Conservation (phyloP, 2,888 invertebrate genomes). For the Cantharis rufa region DNA sequence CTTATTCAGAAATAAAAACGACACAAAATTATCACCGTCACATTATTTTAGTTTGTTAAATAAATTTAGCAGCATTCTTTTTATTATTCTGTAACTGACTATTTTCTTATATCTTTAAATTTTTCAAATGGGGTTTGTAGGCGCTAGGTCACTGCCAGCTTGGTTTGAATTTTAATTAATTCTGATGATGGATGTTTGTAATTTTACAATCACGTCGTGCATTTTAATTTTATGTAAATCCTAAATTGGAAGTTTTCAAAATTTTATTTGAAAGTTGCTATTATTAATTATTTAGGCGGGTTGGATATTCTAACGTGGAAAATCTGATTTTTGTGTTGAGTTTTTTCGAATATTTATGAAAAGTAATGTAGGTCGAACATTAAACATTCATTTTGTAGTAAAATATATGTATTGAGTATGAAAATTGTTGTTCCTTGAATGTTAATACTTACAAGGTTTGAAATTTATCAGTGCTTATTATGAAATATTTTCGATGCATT, state of each 20-base stretch:
- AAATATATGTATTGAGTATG: neutral
- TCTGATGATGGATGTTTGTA: neutral
- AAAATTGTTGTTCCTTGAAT: neutral
- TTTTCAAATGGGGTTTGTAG: neutral
- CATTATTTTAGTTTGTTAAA: neutral
- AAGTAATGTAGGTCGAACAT: neutral
- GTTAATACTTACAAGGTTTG: neutral
- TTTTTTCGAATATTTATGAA: neutral
- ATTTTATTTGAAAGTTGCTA: too few relatives aligned
- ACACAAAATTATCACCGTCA: neutral
- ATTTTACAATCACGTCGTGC: neutral
- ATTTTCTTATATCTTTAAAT: neutral
- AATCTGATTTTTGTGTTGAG: too few relatives aligned
- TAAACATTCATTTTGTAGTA: neutral
- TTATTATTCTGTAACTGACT: neutral
- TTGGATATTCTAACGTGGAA: too few relatives aligned
- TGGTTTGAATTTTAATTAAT: neutral
- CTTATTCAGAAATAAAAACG: neutral
- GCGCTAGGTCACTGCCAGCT: neutral
- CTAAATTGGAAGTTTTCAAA: neutral
- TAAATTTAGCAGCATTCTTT: neutral
- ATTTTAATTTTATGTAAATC: neutral
- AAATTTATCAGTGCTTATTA: too few relatives aligned
- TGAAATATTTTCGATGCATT: too few relatives aligned
- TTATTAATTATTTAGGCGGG: too few relatives aligned